phyloP scores from a whole-genome alignment of 2,888 invertebrate species.

The Copidosoma aretas region DNA sequence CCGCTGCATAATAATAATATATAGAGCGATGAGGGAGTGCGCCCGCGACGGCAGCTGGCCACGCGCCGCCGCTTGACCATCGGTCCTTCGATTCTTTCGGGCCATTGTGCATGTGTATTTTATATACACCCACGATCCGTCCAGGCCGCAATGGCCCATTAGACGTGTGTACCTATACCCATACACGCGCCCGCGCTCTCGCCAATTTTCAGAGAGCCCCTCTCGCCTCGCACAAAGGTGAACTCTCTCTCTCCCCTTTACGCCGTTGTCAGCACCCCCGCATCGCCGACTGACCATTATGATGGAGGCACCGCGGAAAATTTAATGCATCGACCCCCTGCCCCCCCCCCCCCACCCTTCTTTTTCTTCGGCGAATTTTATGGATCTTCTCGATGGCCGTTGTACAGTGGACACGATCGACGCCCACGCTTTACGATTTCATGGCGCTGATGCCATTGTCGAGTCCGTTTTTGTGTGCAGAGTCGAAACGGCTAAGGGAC shows the following conservation, averaged over 20 bases:
- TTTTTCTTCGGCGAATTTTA: slow-evolving; percentile 9
- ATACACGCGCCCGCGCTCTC: slow-evolving; percentile 1
- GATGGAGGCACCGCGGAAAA: too few relatives aligned
- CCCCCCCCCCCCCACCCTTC: not conserved
- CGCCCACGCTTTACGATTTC: slow-evolving; percentile 49
- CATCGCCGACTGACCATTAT: too few relatives aligned
- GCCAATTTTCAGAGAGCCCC: not conserved
- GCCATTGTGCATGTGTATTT: slow-evolving; percentile 19
- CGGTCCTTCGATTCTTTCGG: slow-evolving; percentile 35
- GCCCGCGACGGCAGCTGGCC: slow-evolving; percentile 41
- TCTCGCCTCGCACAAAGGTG: too few relatives aligned
- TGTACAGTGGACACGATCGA: slow-evolving; percentile 42
- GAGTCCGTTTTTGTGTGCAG: too few relatives aligned
- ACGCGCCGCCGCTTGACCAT: slow-evolving; percentile 40
- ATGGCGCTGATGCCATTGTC: slow-evolving; percentile 38
- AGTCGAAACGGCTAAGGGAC: too few relatives aligned
- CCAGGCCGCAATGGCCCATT: slow-evolving; percentile 50
- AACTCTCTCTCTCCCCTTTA: too few relatives aligned
- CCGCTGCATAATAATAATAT: too few relatives aligned
- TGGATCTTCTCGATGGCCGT: slow-evolving; percentile 25
- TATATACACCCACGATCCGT: not conserved
- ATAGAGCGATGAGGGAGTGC: slow-evolving; percentile 36
- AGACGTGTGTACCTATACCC: slow-evolving; percentile 48
- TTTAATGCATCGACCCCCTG: too few relatives aligned
- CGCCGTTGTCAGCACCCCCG: too few relatives aligned